Evolutionary conservation across 2,113 vertebrate species (phyloP).

Genomic region (Ophthalmolycus amberensis): DNA sequence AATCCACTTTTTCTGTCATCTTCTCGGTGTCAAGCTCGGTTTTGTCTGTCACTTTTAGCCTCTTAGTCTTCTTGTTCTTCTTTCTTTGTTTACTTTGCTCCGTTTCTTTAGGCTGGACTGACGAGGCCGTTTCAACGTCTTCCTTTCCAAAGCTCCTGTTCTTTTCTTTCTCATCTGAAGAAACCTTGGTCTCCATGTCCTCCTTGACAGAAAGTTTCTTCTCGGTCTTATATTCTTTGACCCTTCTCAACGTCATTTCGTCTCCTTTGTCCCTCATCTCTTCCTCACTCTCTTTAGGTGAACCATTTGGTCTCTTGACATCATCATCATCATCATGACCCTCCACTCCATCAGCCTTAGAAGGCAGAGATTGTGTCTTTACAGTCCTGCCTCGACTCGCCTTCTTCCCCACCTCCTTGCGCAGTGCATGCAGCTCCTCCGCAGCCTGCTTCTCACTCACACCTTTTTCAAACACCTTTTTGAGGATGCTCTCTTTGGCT

Average conservation of each 20-base stretch:
- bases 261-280: slow-evolving; percentile 13
- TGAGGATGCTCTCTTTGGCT: slow-evolving; percentile 82
- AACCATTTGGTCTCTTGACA: neutral
- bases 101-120: slow-evolving; percentile 35
- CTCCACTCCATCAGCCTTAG: neutral
- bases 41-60: slow-evolving; percentile 21
- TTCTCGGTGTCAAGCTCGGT: slow-evolving; percentile 17
- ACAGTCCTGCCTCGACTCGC: slow-evolving; percentile 35
- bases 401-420: slow-evolving; percentile 69
- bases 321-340: neutral
- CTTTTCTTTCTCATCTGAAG: slow-evolving; percentile 18
- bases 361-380: neutral
- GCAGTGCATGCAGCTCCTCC: slow-evolving; percentile 76
- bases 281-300: slow-evolving; percentile 8
- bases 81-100: slow-evolving; percentile 53
- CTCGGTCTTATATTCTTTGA: neutral
- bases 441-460: slow-evolving; percentile 80
- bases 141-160: neutral
- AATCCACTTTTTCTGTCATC: neutral
- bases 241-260: neutral
- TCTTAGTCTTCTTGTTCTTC: slow-evolving; percentile 67
- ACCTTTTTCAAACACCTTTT: slow-evolving; percentile 81
- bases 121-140: neutral
- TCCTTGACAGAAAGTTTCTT: neutral
- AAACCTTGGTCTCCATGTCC: slow-evolving; percentile 5